Evolutionary conservation across 2,888 invertebrate genomes (phyloP).

Genomic region (Agelastica alni): DNA sequence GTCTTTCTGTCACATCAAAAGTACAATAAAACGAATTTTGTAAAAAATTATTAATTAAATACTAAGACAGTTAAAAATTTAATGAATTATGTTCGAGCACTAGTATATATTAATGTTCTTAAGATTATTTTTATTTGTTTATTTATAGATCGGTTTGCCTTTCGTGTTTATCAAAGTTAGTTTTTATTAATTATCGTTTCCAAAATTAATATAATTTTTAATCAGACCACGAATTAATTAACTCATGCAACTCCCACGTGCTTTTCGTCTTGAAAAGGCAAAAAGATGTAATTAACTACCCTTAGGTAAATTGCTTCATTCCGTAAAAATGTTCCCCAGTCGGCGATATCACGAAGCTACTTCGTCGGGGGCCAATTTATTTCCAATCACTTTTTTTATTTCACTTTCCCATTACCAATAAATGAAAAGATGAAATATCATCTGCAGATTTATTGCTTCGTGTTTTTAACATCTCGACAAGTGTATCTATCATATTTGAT

Average conservation of each 20-base stretch:
- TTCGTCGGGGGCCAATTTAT: constrained; percentile 5
- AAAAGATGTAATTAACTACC: not conserved
- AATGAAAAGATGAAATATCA: not conserved
- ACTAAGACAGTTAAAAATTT: too few relatives aligned
- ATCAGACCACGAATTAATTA: not conserved
- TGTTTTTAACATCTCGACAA: too few relatives aligned
- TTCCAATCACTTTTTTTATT: constrained; percentile 1
- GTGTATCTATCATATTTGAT: too few relatives aligned
- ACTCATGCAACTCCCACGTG: not conserved
- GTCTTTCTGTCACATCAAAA: too few relatives aligned
- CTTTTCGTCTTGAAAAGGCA: not conserved
- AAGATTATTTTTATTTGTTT: too few relatives aligned
- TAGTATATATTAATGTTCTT: too few relatives aligned
- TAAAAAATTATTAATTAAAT: too few relatives aligned
- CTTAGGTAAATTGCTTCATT: not conserved
- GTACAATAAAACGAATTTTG: too few relatives aligned
- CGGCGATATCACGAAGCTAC: not conserved
- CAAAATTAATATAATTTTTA: not conserved
- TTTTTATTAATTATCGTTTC: too few relatives aligned
- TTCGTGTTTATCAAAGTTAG: too few relatives aligned
- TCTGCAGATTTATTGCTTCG: not conserved
- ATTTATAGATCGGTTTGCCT: too few relatives aligned
- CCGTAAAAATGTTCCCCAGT: not conserved
- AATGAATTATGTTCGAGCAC: too few relatives aligned
- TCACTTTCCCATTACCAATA: not conserved